These are phyloP conservation scores for Ceratina calcarata DNA, from an alignment of 1,140 invertebrate genomes.

Conservation along the genomic window DNA sequence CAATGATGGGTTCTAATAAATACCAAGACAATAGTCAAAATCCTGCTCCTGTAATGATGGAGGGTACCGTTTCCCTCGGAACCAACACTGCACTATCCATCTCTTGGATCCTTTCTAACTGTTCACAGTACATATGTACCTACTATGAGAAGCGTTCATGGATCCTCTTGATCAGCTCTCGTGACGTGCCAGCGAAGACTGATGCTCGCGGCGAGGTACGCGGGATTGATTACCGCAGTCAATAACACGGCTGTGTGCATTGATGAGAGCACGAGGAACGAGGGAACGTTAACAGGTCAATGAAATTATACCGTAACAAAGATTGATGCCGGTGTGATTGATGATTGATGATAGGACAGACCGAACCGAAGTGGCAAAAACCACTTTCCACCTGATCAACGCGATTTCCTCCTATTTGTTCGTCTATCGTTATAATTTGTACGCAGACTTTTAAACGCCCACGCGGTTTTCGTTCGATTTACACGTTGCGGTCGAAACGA, in stretches of 20 bases:
- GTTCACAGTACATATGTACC: background rate
- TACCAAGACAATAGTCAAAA: background rate
- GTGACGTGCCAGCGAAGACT: constrained; percentile 52
- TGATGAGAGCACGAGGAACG: constrained; percentile 53
- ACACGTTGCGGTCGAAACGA: background rate
- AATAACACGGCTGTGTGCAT: constrained; percentile 63
- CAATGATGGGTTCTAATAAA: background rate
- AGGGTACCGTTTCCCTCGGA: background rate
- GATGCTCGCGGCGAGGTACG: constrained; percentile 64
- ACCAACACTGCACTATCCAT: background rate
- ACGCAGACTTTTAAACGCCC: constrained; percentile 11
- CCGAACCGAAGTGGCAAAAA: constrained; percentile 50
- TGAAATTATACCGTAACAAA: constrained; percentile 68
- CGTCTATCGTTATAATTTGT: constrained; percentile 53
- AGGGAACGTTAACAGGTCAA: constrained; percentile 67
- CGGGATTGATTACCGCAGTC: constrained; percentile 65
- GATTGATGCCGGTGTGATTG: constrained; percentile 66
- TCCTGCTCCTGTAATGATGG: background rate
- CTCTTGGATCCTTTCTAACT: background rate
- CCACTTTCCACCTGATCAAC: constrained; percentile 60
- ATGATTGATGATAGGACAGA: constrained; percentile 61
- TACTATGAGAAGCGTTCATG: constrained; percentile 31
- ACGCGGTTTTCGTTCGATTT: constrained; percentile 4
- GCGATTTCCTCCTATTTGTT: constrained; percentile 52
- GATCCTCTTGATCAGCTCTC: constrained; percentile 47